A percentile compares a stretch with the other conserved stretches of the same genome.
These are phyloP conservation scores for Passer montanus DNA, from an alignment of 2,113 vertebrate species.

Conservation along the genomic window DNA sequence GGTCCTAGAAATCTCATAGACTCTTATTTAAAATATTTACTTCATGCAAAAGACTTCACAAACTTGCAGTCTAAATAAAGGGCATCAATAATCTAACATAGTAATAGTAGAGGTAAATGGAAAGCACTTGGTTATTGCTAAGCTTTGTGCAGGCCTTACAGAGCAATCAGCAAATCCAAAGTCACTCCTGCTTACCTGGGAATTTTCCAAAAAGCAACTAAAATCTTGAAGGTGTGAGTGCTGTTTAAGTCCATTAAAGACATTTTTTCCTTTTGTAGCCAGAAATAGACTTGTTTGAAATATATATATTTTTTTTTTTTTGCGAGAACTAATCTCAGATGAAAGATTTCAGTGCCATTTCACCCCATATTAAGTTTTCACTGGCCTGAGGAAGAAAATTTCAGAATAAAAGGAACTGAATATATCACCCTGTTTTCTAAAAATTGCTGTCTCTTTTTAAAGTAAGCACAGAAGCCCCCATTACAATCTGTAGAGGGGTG, in stretches of 20 bases:
- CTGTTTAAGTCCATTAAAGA: background rate
- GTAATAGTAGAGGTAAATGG: background rate
- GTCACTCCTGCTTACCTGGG: background rate
- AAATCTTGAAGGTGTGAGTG: background rate
- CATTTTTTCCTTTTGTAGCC: background rate
- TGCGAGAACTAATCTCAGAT: background rate
- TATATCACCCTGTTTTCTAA: background rate
- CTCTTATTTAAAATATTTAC: background rate
- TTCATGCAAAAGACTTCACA: background rate
- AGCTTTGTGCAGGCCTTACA: background rate
- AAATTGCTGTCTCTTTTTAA: background rate
- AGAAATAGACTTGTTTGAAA: background rate
- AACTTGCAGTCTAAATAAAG: background rate
- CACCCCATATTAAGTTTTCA: background rate
- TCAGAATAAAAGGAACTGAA: background rate
- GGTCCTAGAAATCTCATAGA: background rate
- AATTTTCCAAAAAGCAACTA: background rate
- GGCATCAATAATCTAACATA: background rate
- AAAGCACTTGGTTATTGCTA: background rate
- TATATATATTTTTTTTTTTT: background rate
- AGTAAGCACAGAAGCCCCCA: background rate
- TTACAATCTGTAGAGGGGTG: background rate
- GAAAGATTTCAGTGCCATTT: background rate
- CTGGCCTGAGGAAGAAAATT: background rate
- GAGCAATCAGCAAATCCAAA: background rate